Evolutionary conservation across 2,113 vertebrate species (phyloP).

Genomic region (Cichladusa arquata): DNA sequence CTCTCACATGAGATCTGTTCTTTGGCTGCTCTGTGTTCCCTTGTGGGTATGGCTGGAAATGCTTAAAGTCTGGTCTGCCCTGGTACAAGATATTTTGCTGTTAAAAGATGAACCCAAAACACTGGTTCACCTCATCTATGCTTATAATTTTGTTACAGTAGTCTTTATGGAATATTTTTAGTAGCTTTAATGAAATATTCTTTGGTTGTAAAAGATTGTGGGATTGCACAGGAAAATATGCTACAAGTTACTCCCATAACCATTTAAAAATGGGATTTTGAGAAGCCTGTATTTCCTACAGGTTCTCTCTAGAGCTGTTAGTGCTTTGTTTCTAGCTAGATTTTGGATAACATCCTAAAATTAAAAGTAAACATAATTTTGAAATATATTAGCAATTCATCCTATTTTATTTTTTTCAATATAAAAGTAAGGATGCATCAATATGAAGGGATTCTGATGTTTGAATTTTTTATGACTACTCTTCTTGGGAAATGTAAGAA

Average conservation of each 20-base stretch:
- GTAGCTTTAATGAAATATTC: not conserved
- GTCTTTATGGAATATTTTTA: not conserved
- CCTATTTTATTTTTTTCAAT: not conserved
- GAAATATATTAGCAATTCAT: not conserved
- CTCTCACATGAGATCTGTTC: slow-evolving; percentile 28
- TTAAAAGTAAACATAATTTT: not conserved
- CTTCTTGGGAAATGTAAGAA: not conserved
- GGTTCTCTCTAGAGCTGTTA: not conserved
- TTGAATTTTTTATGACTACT: not conserved
- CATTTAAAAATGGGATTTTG: not conserved
- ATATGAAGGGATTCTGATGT: not conserved
- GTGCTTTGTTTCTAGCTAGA: not conserved
- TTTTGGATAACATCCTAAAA: not conserved
- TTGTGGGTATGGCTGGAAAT: slow-evolving; percentile 70
- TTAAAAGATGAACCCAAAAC: not conserved
- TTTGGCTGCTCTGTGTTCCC: slow-evolving; percentile 68
- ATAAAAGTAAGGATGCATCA: not conserved
- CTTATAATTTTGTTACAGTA: not conserved
- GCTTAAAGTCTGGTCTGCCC: not conserved
- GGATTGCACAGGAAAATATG: not conserved
- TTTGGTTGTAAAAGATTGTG: not conserved
- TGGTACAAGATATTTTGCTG: not conserved
- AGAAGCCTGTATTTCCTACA: not conserved
- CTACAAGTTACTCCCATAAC: not conserved
- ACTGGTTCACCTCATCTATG: not conserved